These are phyloP conservation scores for Cyanocitta stelleri DNA, from an alignment of 2,113 vertebrate species.

Conservation along the genomic window DNA sequence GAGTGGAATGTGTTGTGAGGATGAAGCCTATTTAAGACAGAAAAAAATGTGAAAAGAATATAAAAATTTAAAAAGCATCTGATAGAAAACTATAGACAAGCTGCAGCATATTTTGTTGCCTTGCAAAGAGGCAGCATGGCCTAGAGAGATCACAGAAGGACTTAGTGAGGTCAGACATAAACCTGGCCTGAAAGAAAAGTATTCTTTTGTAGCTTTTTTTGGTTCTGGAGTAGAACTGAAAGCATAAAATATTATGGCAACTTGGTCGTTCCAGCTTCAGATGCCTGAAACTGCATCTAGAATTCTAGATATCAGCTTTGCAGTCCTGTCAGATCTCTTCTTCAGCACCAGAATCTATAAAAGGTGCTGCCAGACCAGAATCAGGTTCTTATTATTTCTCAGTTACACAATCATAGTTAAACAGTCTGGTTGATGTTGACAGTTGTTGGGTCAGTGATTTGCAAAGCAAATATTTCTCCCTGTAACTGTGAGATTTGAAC, in stretches of 20 bases:
- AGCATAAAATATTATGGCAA: background rate
- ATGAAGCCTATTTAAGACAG: background rate
- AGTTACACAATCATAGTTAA: background rate
- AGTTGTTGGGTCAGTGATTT: background rate
- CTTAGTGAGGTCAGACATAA: background rate
- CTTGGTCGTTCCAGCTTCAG: background rate
- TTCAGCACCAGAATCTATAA: background rate
- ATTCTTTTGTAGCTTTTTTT: background rate
- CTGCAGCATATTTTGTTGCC: background rate
- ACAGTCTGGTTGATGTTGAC: background rate
- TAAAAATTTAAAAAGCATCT: background rate
- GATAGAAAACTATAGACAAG: background rate
- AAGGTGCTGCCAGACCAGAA: background rate
- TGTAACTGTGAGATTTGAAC: background rate
- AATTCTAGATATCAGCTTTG: background rate
- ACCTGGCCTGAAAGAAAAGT: background rate
- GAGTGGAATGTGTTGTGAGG: background rate
- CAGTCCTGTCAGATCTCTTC: background rate
- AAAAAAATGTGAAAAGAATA: background rate
- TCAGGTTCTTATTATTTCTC: background rate
- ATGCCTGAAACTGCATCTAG: background rate
- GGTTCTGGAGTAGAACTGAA: background rate
- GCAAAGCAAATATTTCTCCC: background rate
- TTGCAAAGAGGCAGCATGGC: background rate
- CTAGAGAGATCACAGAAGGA: background rate